phyloP scores from a whole-genome alignment of 2,113 vertebrate species.

The Tenebrosternarchus preto region DNA sequence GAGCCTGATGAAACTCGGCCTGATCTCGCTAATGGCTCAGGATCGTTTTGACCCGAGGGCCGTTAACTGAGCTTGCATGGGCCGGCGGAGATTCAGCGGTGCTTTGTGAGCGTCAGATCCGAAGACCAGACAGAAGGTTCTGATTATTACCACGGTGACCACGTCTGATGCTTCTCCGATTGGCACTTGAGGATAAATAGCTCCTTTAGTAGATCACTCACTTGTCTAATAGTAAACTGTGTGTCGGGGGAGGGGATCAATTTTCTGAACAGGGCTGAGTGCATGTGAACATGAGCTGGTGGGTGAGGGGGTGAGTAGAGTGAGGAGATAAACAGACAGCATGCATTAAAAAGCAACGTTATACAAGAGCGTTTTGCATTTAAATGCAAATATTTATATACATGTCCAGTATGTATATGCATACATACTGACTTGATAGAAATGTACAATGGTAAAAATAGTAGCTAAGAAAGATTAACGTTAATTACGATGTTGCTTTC shows the following conservation, averaged over 20 bases:
- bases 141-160: constrained; percentile 35
- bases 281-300: constrained; percentile 13
- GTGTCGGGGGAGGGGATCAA: constrained; percentile 13
- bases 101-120: not conserved
- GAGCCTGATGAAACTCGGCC: not conserved
- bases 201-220: constrained; percentile 16
- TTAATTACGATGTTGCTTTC: too few species aligned
- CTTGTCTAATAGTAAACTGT: constrained; percentile 34
- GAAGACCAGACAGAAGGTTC: not conserved
- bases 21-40: not conserved
- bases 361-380: too few species aligned
- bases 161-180: constrained; percentile 40
- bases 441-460: too few species aligned
- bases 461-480: too few species aligned
- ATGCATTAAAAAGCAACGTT: too few species aligned
- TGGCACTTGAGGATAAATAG: constrained; percentile 35
- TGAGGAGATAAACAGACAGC: too few species aligned
- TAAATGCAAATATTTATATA: too few species aligned
- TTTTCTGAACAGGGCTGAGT: constrained; percentile 11
- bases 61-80: not conserved
- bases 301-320: not conserved
- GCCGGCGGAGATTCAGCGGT: not conserved
- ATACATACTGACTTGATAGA: too few species aligned
- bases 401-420: too few species aligned
- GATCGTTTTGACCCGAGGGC: not conserved